Evolutionary conservation across 1,140 invertebrate genomes (phyloP), one percentile per base, ranked within the genome.

Genomic region (Anastrepha ludens): DNA sequence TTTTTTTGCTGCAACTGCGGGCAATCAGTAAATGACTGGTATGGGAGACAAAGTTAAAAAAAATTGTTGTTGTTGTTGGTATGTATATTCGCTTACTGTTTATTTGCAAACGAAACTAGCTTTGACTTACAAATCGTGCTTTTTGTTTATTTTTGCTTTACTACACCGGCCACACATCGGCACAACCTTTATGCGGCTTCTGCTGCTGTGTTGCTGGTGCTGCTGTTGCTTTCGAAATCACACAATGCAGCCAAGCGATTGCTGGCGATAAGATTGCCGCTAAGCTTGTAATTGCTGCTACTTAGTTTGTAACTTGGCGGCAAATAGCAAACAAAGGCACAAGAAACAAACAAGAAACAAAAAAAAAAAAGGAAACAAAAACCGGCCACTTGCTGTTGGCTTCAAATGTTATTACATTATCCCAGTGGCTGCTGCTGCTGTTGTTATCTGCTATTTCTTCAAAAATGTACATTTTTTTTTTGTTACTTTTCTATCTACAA

Each of bases 231-330:
- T 81, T 55, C 47, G 74, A 41, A 81, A 81, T 55, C 60, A 62
- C n/a, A 62, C 60, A 62, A 17, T 4, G 15, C 15, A 81, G n/a
- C 17, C 11, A 15, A 6, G 74, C 20, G 74, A 81, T 81, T 81
- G 74, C 17, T 50, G 74, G 74, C 74, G 74, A 81, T 81, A 81
- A 81, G 74, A 58, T 55, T 55, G 74, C 74, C 74, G 55, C 47
- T 58, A 55, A 29, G 74, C n/a, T 58, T 81, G 74, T 81, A 81
- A 81, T 55, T 55, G 47, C 20, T 55, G 74, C 47, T 81, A 81
- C 74, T n/a, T 81, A 81, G 47, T 55, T 55, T 81, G 47, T 17
- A 4, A 47, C 17, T 70, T 13, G 29, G 29, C 1, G 8, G 13
- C 7, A 50, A 74, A 15, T 3, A 41, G 0, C 39, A 74, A 0